Evolutionary conservation across 1,140 invertebrate genomes (phyloP).

Genomic region (Penaeus japonicus): DNA sequence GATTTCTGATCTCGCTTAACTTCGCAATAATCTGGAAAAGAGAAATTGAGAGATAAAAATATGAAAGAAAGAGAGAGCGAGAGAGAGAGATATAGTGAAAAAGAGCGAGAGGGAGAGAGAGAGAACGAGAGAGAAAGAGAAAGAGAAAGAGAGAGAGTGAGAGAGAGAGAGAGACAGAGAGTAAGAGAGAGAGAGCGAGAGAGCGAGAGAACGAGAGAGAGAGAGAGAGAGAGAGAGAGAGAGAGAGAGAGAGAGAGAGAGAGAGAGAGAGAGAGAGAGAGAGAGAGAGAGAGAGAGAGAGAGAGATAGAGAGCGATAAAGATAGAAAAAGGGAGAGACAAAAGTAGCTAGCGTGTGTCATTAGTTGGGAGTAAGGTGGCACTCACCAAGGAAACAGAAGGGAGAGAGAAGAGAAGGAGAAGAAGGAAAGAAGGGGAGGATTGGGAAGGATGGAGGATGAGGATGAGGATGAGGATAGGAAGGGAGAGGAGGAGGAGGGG

Average conservation of each 20-base stretch:
- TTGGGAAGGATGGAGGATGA: not conserved
- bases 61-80: not conserved
- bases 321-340: not conserved
- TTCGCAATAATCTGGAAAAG: constrained; percentile 51
- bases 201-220: too few species aligned
- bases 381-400: not conserved
- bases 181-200: too few species aligned
- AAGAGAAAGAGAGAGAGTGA: too few species aligned
- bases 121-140: too few species aligned
- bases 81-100: too few species aligned
- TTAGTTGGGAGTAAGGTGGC: not conserved
- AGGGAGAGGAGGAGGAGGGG: not conserved
- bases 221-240: too few species aligned
- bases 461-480: too few species aligned
- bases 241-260: too few species aligned
- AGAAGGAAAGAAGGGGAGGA: not conserved
- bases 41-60: too few species aligned
- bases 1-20: constrained; percentile 36
- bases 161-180: too few species aligned
- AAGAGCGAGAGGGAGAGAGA: too few species aligned
- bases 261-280: not conserved
- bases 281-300: constrained; percentile 31
- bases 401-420: not conserved
- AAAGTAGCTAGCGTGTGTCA: too few species aligned
- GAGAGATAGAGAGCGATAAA: not conserved